phyloP scores from a whole-genome alignment of 53 echinoderm and acorn worm genomes.

The Holothuria scabra region DNA sequence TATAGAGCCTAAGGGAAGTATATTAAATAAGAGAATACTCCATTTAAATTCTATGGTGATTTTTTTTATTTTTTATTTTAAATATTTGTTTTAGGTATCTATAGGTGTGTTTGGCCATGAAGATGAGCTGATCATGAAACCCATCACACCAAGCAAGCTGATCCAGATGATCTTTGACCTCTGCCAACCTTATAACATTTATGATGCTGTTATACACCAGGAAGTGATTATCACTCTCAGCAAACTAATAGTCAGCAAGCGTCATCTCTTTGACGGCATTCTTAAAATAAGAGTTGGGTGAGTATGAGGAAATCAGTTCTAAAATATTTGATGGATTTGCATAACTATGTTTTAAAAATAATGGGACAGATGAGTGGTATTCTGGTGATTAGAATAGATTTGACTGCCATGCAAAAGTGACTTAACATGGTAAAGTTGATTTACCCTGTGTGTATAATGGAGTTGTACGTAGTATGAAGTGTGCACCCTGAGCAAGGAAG shows the following conservation, averaged over 20 bases:
- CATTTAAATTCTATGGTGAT: too few relatives aligned
- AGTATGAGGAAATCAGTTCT: constrained; percentile 1
- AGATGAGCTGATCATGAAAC: constrained; percentile 80
- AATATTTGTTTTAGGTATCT: constrained; percentile 62
- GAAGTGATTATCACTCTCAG: constrained; percentile 89
- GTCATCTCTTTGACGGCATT: constrained; percentile 80
- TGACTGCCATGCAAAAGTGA: too few relatives aligned
- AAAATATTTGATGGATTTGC: too few relatives aligned
- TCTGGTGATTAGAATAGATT: too few relatives aligned
- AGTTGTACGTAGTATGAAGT: too few relatives aligned
- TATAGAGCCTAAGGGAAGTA: too few relatives aligned
- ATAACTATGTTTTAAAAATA: too few relatives aligned
- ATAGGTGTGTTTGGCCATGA: constrained; percentile 95
- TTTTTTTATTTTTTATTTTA: not conserved
- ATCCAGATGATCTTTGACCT: constrained; percentile 75
- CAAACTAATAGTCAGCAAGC: constrained; percentile 73
- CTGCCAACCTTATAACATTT: constrained; percentile 73
- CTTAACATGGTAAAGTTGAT: too few relatives aligned
- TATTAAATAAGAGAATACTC: too few relatives aligned
- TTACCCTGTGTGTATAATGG: too few relatives aligned
- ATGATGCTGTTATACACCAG: constrained; percentile 91
- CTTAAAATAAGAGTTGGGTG: constrained; percentile 96
- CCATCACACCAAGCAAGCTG: constrained; percentile 77
- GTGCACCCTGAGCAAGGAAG: too few relatives aligned
- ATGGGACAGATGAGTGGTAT: too few relatives aligned